Evolutionary conservation across 1,140 invertebrate species (phyloP).

Genomic region (Tribolium madens): DNA sequence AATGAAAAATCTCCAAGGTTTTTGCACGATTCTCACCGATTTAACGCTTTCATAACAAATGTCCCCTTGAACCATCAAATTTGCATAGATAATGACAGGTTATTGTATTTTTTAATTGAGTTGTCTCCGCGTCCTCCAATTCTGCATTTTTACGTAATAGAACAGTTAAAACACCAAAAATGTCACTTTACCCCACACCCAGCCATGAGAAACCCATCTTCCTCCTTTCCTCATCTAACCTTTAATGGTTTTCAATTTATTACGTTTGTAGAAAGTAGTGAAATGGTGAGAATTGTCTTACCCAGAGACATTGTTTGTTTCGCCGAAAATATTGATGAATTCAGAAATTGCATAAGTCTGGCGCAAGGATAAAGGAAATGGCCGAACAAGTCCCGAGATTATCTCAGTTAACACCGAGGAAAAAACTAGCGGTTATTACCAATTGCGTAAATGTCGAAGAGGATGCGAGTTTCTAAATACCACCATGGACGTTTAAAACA

Average conservation of each 20-base stretch:
- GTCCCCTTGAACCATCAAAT: slow-evolving; percentile 15
- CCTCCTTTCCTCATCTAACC: slow-evolving; percentile 13
- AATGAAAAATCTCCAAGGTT: slow-evolving; percentile 17
- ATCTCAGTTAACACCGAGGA: background rate
- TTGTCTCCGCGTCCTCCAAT: background rate
- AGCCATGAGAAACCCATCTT: background rate
- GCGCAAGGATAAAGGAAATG: background rate
- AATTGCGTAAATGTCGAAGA: slow-evolving; percentile 22
- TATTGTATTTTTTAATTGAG: slow-evolving; percentile 12
- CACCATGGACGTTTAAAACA: background rate
- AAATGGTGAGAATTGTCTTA: slow-evolving; percentile 32
- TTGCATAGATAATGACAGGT: slow-evolving; percentile 19
- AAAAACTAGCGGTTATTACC: background rate
- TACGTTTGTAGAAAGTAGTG: slow-evolving; percentile 29
- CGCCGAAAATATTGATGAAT: slow-evolving; percentile 7
- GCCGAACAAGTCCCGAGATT: background rate
- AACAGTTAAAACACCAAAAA: too few species aligned
- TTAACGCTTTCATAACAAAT: slow-evolving; percentile 13
- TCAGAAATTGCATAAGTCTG: background rate
- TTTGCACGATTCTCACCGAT: slow-evolving; percentile 10
- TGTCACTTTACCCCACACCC: background rate
- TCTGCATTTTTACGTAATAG: background rate
- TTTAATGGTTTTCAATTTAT: slow-evolving; percentile 28
- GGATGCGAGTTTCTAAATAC: slow-evolving; percentile 11
- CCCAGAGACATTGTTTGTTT: slow-evolving; percentile 10